Conservation (phyloP, 2,888 invertebrate species). For the Ethmia dodecea region DNA sequence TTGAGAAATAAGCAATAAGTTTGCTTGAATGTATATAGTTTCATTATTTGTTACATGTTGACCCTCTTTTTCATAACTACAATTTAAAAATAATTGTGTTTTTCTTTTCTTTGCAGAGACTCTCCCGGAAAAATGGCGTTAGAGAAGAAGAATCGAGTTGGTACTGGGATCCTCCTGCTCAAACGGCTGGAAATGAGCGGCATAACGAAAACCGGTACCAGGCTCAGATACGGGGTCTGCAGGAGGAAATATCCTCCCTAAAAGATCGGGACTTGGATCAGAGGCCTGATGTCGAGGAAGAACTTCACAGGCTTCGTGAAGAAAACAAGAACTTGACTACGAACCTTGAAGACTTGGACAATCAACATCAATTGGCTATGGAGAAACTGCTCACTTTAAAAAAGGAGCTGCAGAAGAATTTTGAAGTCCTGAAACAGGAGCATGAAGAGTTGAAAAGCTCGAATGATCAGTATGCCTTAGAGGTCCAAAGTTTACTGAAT, state of each 20-base stretch:
- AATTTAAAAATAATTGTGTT: too few relatives aligned
- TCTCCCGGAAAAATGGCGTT: constrained; percentile 59
- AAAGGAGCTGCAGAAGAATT: constrained; percentile 72
- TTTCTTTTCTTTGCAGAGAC: constrained; percentile 56
- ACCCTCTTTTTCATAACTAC: too few relatives aligned
- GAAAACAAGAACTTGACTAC: constrained; percentile 76
- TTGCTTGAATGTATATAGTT: too few relatives aligned
- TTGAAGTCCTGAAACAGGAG: constrained; percentile 64
- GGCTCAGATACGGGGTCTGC: constrained; percentile 51
- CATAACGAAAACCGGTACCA: constrained; percentile 45
- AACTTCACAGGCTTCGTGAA: constrained; percentile 69
- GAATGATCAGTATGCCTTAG: constrained; percentile 62
- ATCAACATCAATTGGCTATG: constrained; percentile 84
- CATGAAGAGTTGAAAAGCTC: constrained; percentile 61
- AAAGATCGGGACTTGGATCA: constrained; percentile 43
- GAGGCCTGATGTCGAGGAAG: constrained; percentile 44
- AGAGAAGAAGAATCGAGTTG: constrained; percentile 69
- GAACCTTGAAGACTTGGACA: constrained; percentile 84
- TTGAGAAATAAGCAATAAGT: too few relatives aligned
- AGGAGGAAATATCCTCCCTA: constrained; percentile 60
- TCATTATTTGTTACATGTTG: too few relatives aligned
- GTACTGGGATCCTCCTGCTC: constrained; percentile 73
- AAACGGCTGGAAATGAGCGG: constrained; percentile 29
- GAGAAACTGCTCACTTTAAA: constrained; percentile 75
- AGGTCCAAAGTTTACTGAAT: constrained; percentile 54